A percentile compares a stretch with the other conserved stretches of the same genome.
phyloP scores from a whole-genome alignment of 2,797 vertebrate genomes.

The Zenarchopterus dispar region DNA sequence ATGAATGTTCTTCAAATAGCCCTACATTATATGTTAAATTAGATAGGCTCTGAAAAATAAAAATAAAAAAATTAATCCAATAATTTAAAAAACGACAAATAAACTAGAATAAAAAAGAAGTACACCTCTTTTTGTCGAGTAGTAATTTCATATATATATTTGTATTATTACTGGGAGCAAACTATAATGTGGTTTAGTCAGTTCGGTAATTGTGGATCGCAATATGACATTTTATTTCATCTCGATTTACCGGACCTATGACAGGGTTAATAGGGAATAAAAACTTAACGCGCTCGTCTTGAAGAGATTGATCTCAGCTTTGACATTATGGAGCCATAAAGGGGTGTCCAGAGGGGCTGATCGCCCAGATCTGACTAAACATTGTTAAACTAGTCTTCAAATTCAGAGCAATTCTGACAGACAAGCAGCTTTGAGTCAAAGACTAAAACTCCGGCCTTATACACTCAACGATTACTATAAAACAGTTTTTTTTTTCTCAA shows the following conservation, averaged over 20 bases:
- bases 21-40: too few relatives aligned
- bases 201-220: conserved; percentile 25
- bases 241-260: conserved; percentile 31
- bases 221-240: conserved; percentile 36
- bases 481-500: too few relatives aligned
- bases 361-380: conserved; percentile 56
- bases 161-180: too few relatives aligned
- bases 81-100: too few relatives aligned
- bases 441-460: too few relatives aligned
- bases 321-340: conserved; percentile 43
- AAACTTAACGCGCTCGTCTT: conserved; percentile 38
- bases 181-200: not conserved
- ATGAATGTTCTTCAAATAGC: too few relatives aligned
- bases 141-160: too few relatives aligned
- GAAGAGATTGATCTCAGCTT: conserved; percentile 33
- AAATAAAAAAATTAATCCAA: too few relatives aligned
- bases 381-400: conserved; percentile 30
- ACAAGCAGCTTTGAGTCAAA: not conserved
- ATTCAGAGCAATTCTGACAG: conserved; percentile 22
- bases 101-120: too few relatives aligned
- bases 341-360: conserved; percentile 19
- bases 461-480: too few relatives aligned
- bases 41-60: too few relatives aligned
- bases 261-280: conserved; percentile 47
- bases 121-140: too few relatives aligned